Evolutionary conservation across 2,113 vertebrate genomes (phyloP).

Genomic region (Pterocles gutturalis): DNA sequence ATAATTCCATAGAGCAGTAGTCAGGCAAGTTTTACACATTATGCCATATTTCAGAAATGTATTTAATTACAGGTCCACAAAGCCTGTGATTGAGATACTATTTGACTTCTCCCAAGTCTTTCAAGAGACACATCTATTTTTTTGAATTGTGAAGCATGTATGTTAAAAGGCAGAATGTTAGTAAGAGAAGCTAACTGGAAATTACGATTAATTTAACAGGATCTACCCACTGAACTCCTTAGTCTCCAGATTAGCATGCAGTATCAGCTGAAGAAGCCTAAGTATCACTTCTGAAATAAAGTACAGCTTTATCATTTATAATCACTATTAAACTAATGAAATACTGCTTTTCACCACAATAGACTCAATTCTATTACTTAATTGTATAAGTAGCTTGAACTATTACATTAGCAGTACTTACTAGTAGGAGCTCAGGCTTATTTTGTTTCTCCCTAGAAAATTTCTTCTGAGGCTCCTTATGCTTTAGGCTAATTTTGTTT

Average conservation of each 20-base stretch:
- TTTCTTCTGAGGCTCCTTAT: neutral
- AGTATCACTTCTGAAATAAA: neutral
- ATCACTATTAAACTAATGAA: neutral
- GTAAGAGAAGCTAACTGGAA: neutral
- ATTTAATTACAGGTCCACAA: neutral
- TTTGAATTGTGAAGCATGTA: neutral
- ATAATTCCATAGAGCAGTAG: neutral
- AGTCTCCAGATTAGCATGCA: neutral
- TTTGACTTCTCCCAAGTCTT: neutral
- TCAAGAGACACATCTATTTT: neutral
- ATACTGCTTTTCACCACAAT: neutral
- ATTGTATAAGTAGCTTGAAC: neutral
- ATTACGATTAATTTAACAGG: neutral
- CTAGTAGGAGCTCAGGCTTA: neutral
- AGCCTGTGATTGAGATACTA: neutral
- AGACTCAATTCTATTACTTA: no score
- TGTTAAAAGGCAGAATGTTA: neutral
- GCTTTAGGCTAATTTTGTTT: neutral
- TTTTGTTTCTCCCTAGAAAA: neutral
- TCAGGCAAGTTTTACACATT: neutral
- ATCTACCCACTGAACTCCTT: neutral
- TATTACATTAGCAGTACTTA: neutral
- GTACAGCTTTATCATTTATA: neutral
- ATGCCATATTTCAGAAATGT: neutral
- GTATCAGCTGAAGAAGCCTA: neutral